Evolutionary conservation across 2,888 invertebrate species (phyloP).

Genomic region (Pollenia labialis): DNA sequence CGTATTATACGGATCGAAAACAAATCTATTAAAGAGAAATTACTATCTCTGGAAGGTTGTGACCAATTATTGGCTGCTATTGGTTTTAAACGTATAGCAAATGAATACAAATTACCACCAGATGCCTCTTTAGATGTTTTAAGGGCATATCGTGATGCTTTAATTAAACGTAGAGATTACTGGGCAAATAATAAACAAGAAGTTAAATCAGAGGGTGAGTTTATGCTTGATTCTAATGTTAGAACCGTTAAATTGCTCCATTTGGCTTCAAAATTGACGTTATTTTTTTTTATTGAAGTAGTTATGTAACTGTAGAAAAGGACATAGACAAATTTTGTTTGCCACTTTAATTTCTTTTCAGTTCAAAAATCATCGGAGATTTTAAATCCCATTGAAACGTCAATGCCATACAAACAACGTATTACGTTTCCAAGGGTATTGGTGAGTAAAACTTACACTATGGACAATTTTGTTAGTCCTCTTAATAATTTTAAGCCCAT

Average conservation of each 20-base stretch:
- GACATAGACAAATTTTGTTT: too few species aligned
- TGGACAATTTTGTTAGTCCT: background rate
- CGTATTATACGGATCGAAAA: conserved; percentile 82
- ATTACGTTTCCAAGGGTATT: conserved; percentile 84
- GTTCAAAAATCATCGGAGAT: conserved; percentile 21
- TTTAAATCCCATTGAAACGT: conserved; percentile 76
- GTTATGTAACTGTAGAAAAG: too few species aligned
- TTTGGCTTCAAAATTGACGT: too few species aligned
- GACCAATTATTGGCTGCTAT: conserved; percentile 80
- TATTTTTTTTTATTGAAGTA: too few species aligned
- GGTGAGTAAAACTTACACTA: conserved; percentile 80
- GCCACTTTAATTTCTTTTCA: background rate
- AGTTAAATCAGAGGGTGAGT: conserved; percentile 31
- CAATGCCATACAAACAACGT: conserved; percentile 80
- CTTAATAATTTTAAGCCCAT: background rate
- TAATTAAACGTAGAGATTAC: conserved; percentile 77
- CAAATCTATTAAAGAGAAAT: conserved; percentile 82
- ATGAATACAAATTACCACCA: conserved; percentile 78
- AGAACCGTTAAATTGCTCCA: background rate
- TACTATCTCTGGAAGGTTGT: conserved; percentile 80
- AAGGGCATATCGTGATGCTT: conserved; percentile 80
- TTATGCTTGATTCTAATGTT: background rate
- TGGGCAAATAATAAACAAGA: conserved; percentile 76
- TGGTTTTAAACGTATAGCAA: conserved; percentile 79
- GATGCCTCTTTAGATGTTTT: conserved; percentile 80